A percentile compares a stretch with the other conserved stretches of the same genome.
Evolutionary conservation across 23 tunicate species (phyloP).

Genomic region (Halocynthia roretzi): DNA sequence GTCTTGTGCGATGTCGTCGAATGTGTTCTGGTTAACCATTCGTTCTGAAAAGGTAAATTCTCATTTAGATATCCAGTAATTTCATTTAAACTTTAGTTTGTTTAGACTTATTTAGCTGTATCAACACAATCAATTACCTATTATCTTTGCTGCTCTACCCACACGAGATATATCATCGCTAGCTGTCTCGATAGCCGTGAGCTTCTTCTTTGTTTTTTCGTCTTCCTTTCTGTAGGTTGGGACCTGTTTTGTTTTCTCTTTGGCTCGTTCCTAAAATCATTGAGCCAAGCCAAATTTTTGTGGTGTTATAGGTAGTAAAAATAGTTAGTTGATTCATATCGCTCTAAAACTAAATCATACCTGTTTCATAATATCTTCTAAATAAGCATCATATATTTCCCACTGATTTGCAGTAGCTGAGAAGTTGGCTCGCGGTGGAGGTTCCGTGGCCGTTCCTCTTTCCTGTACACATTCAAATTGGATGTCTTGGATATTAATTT

Average conservation of each 20-base stretch:
- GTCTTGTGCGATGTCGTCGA: constrained; percentile 97
- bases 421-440: constrained; percentile 92
- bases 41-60: constrained; percentile 45
- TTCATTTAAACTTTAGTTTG: too few relatives aligned
- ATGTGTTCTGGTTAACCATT: constrained; percentile 99
- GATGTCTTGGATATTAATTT: not conserved
- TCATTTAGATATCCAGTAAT: too few relatives aligned
- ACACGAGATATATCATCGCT: constrained; percentile 87
- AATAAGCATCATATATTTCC: constrained; percentile 95
- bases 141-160: constrained; percentile 67
- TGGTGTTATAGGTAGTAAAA: too few relatives aligned
- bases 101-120: not conserved
- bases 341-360: constrained; percentile 10
- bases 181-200: constrained; percentile 68
- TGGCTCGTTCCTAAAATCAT: constrained; percentile 51
- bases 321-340: not conserved
- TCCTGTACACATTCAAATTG: constrained; percentile 37
- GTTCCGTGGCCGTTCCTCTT: constrained; percentile 93
- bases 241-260: constrained; percentile 82
- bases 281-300: too few relatives aligned
- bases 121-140: constrained; percentile 41
- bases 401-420: constrained; percentile 96
- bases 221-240: constrained; percentile 85
- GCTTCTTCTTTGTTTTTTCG: constrained; percentile 79
- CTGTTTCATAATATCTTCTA: constrained; percentile 81